Conservation (phyloP, 1,140 invertebrate genomes). For the Hetaerina americana region DNA sequence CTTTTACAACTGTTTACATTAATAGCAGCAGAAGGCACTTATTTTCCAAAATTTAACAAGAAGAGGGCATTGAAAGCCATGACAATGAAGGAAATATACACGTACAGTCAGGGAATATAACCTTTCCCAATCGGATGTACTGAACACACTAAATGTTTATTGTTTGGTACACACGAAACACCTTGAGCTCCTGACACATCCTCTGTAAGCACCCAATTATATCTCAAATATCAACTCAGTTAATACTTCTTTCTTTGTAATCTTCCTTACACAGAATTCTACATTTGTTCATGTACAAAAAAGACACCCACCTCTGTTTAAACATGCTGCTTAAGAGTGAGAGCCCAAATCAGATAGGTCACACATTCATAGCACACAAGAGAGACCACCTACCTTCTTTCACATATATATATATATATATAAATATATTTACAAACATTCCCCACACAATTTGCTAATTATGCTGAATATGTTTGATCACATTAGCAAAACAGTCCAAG, state of each 20-base stretch:
- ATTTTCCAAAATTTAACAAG: neutral
- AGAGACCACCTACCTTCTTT: neutral
- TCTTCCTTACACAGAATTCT: too few species aligned
- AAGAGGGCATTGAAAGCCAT: neutral
- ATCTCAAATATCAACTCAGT: neutral
- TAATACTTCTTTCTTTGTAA: neutral
- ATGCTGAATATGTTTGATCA: neutral
- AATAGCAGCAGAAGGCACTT: neutral
- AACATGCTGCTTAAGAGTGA: neutral
- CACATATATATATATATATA: neutral
- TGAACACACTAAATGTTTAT: neutral
- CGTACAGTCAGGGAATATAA: neutral
- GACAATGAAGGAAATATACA: neutral
- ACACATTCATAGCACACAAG: neutral
- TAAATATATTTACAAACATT: constrained; percentile 1
- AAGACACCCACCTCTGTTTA: neutral
- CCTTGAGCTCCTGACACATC: neutral
- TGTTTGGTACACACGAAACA: neutral
- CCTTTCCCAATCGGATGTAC: neutral
- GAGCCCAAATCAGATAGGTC: neutral
- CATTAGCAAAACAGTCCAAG: neutral
- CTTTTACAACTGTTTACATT: neutral
- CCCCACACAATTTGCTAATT: neutral
- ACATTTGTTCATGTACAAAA: neutral
- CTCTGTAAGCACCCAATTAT: neutral